phyloP scores from a whole-genome alignment of 2,888 invertebrate species.

The Corbicula japonica region DNA sequence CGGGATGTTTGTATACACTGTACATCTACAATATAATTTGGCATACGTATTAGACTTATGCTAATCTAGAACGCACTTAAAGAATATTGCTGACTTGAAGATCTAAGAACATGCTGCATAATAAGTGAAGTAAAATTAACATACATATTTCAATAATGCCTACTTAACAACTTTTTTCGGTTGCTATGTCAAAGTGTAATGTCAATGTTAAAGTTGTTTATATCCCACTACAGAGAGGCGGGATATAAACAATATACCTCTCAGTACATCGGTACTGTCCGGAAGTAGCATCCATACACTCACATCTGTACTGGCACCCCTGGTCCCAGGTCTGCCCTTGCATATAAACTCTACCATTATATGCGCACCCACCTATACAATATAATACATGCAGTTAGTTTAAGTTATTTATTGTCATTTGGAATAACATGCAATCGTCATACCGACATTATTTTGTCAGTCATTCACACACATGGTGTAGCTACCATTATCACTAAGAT shows the following conservation, averaged over 20 bases:
- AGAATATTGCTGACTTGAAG: not conserved
- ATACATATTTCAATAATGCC: no score
- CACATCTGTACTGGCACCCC: slow-evolving; percentile 70
- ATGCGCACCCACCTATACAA: slow-evolving; percentile 66
- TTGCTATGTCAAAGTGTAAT: no score
- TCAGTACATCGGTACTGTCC: slow-evolving; percentile 74
- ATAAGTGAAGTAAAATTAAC: not conserved
- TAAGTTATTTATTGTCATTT: no score
- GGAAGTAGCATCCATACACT: slow-evolving; percentile 69
- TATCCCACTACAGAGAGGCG: no score
- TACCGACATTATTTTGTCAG: no score
- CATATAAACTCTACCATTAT: slow-evolving; percentile 63
- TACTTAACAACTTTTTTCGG: no score
- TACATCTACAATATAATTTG: slow-evolving; percentile 66
- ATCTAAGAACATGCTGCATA: not conserved
- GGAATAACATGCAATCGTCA: no score
- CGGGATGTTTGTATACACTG: slow-evolving; percentile 74
- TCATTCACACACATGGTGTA: no score
- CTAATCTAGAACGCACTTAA: not conserved
- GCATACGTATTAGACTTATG: not conserved
- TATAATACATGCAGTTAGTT: no score
- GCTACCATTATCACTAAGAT: no score
- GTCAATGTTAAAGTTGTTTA: no score
- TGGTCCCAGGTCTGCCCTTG: slow-evolving; percentile 70
- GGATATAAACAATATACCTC: slow-evolving; percentile 50